Percentiles rank a stretch among this genome's conserved stretches.
These are phyloP conservation scores for Chelonia mydas DNA, from an alignment of 2,797 vertebrate genomes.

Conservation along the genomic window DNA sequence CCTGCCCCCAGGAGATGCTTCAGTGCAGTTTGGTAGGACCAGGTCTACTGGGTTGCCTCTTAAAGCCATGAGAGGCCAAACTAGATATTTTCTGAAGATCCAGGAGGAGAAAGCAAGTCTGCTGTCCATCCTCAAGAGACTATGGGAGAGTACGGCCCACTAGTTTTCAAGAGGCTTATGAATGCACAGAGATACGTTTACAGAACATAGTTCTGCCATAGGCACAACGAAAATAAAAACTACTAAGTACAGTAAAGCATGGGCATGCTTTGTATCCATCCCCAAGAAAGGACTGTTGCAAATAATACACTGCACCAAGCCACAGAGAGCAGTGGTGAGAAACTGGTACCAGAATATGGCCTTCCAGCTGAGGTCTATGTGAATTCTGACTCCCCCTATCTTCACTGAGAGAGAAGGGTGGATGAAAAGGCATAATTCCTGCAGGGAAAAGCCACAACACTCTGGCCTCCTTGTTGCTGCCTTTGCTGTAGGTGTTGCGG, in stretches of 20 bases:
- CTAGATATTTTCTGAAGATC: neutral
- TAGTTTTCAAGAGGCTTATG: neutral
- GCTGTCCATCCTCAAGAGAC: neutral
- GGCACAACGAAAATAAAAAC: neutral
- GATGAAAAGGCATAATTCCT: slow-evolving; percentile 13
- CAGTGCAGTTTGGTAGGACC: neutral
- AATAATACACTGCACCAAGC: slow-evolving; percentile 19
- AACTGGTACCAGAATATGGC: slow-evolving; percentile 9
- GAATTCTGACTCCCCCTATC: slow-evolving; percentile 29
- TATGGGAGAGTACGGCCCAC: neutral
- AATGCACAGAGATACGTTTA: neutral
- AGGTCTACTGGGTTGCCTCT: neutral
- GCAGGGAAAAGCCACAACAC: neutral
- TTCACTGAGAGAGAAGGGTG: neutral
- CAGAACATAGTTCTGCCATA: neutral
- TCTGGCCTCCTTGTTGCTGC: neutral
- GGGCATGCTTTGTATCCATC: neutral
- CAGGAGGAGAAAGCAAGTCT: neutral
- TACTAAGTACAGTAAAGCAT: neutral
- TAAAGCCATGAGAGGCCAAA: neutral
- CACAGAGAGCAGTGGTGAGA: slow-evolving; percentile 27
- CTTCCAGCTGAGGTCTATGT: slow-evolving; percentile 28
- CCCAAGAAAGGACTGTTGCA: slow-evolving; percentile 2
- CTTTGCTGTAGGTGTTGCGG: slow-evolving; percentile 15
- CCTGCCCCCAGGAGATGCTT: neutral